phyloP scores from a whole-genome alignment of 2,888 invertebrate genomes.

The Eubasilissa splendida region DNA sequence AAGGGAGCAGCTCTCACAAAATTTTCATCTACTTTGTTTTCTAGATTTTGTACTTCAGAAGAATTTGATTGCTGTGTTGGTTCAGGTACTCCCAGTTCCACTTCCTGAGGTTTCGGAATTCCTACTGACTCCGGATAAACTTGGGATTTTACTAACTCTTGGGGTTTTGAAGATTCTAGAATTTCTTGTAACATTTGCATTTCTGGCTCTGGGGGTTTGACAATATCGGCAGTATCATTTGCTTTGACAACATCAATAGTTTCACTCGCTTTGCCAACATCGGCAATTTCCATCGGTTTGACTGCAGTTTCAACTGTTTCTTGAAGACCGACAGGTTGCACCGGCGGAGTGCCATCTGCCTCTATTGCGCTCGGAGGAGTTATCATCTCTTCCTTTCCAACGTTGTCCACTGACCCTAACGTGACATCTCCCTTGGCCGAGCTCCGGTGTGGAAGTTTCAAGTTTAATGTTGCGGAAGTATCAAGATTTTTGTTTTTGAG shows the following conservation, averaged over 20 bases:
- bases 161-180: neutral
- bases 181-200: constrained; percentile 12
- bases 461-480: constrained; percentile 68
- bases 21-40: constrained; percentile 58
- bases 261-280: too few species aligned
- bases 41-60: constrained; percentile 18
- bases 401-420: constrained; percentile 11
- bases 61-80: constrained; percentile 19
- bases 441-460: constrained; percentile 68
- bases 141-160: neutral
- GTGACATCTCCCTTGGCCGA: constrained; percentile 60
- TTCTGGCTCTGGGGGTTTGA: constrained; percentile 19
- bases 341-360: constrained; percentile 63
- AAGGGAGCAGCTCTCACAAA: constrained; percentile 66
- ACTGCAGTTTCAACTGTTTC: constrained; percentile 49
- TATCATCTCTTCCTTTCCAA: constrained; percentile 62
- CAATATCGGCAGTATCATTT: constrained; percentile 48
- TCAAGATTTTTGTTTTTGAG: constrained; percentile 64
- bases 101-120: neutral
- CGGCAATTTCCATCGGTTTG: too few species aligned
- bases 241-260: too few species aligned
- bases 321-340: constrained; percentile 64
- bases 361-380: constrained; percentile 71
- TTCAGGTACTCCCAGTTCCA: constrained; percentile 28
- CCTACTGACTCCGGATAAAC: neutral